Evolutionary conservation across 1,140 invertebrate genomes (phyloP).

Genomic region (Magallana ariakensis): DNA sequence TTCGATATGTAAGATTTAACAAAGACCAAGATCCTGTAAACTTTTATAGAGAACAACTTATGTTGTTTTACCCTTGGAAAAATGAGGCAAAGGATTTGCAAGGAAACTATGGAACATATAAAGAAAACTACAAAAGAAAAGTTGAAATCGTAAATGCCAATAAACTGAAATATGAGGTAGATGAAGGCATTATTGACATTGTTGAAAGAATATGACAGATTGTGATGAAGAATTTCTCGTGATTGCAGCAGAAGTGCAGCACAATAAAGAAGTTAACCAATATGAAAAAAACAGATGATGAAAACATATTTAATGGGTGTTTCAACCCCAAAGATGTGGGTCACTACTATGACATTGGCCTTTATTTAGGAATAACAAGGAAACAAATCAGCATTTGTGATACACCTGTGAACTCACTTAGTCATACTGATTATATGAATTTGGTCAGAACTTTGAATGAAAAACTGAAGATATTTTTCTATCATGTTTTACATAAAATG

Average conservation of each 20-base stretch:
- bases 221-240: neutral
- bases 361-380: conserved; percentile 36
- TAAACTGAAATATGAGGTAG: conserved; percentile 32
- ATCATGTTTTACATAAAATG: conserved; percentile 50
- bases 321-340: neutral
- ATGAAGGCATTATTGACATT: conserved; percentile 27
- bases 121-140: conserved; percentile 15
- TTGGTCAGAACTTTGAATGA: conserved; percentile 39
- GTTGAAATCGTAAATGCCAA: neutral
- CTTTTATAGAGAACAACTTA: conserved; percentile 54
- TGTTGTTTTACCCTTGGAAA: conserved; percentile 58
- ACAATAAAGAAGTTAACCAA: conserved; percentile 10
- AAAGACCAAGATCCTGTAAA: conserved; percentile 53
- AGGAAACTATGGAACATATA: conserved; percentile 26
- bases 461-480: conserved; percentile 46
- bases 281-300: neutral
- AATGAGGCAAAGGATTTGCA: conserved; percentile 53
- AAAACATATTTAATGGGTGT: conserved; percentile 39
- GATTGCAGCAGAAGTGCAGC: conserved; percentile 35
- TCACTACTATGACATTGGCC: conserved; percentile 49
- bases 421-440: conserved; percentile 41
- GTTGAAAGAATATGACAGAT: neutral
- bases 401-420: neutral
- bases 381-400: neutral
- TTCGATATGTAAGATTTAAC: conserved; percentile 55